Base-by-base conservation (phyloP, 2,888 invertebrate genomes). In the Sisyra terminalis region DNA sequence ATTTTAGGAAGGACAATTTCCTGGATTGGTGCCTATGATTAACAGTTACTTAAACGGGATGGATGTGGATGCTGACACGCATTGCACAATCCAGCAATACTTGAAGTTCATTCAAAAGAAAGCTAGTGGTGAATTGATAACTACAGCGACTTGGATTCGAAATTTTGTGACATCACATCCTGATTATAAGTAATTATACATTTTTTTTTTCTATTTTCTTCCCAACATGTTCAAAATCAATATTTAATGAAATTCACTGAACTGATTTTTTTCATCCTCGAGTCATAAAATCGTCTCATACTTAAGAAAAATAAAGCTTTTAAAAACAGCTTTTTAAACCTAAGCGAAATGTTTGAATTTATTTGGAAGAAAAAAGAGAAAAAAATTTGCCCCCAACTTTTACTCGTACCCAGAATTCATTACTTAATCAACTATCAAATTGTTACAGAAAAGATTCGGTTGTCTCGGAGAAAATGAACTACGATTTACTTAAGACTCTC, bases 11-110 rank as follows among this genome's bases (percentile, higher is more conserved):
- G 84, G 82, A 45, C 77, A 80, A 46, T 99, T 97, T 67, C 93
- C 94, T 16, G 98, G 98, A 0, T 69, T 99, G 52, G 78, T 96
- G 50, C 88, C 94, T 3, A 67, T 99, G 52, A 90, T 98, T 47
- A 85, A 90, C 59, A 88, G 85, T 53, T 98, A 93, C 65, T 69
- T 98, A 53, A 83, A 84, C 50, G 86, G 85, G 46, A 89, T 96
- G 78, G 96, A 98, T 61, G 87, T 96, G 40, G 98, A 98, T 66
- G 92, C 94, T 2, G 97, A 97, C 63, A 97, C 96, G 32, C 87
- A 90, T 61, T 97, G 97, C 66, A 92, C 93, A 7, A 86, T 98
- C 55, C 86, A 88, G 61, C 89, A 94, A 65, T 98, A 98, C 67
- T 73, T 98, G 48, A 87, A 84, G 57, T 75, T 96, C 47, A 94